These are phyloP conservation scores for Solea senegalensis DNA, from an alignment of 2,113 vertebrate species.

Conservation along the genomic window DNA sequence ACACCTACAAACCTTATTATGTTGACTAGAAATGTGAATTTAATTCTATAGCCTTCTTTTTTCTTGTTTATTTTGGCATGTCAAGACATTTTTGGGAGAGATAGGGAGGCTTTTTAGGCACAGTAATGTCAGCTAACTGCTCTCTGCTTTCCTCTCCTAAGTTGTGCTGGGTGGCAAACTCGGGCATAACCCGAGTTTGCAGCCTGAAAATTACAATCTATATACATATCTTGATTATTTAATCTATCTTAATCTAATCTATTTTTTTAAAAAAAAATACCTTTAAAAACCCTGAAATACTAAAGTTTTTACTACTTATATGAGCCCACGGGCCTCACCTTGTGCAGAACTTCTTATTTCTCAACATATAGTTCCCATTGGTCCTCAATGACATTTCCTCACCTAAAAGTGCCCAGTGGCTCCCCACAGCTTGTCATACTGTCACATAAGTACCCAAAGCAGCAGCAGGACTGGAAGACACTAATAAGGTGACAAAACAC, in stretches of 20 bases:
- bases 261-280: no score
- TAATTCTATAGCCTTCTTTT: constrained; percentile 3
- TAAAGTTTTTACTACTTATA: constrained; percentile 24
- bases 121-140: no score
- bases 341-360: constrained; percentile 53
- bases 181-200: no score
- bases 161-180: no score
- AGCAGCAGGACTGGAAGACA: constrained; percentile 62
- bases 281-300: no score
- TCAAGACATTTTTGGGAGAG: no score
- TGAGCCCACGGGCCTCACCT: constrained; percentile 24
- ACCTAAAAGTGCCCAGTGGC: constrained; percentile 60
- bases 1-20: neutral
- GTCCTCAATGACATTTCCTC: constrained; percentile 57
- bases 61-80: neutral
- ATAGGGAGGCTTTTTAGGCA: no score
- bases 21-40: constrained; percentile 25
- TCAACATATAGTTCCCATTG: constrained; percentile 31
- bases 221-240: no score
- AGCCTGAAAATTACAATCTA: no score
- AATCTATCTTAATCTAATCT: no score
- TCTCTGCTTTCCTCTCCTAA: no score
- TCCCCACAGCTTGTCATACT: constrained; percentile 62
- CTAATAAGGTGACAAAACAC: constrained; percentile 79
- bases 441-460: constrained; percentile 64